Conservation (phyloP, 23 tunicate species). For the Oikopleura vanhoeffeni region DNA sequence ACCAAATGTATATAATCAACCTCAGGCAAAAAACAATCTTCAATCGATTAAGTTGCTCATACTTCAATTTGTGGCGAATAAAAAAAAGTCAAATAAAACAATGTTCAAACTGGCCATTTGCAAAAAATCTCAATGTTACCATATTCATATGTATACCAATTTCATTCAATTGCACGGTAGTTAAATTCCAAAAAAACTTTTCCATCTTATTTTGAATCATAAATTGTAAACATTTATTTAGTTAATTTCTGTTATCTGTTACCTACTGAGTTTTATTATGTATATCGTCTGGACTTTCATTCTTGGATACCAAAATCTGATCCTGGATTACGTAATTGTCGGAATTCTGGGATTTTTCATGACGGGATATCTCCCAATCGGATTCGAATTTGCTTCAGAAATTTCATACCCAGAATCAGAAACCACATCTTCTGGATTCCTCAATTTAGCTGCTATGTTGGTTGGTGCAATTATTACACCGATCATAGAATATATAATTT, state of each 20-base stretch:
- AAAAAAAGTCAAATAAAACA: too few species aligned
- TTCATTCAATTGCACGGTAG: too few species aligned
- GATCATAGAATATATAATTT: not conserved
- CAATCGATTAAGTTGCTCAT: too few species aligned
- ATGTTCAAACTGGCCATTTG: too few species aligned
- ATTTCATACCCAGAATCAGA: conserved; percentile 74
- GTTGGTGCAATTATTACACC: not conserved
- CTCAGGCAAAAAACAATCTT: too few species aligned
- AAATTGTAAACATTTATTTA: too few species aligned
- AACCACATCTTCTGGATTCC: conserved; percentile 77
- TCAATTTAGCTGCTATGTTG: conserved; percentile 75
- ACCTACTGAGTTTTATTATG: not conserved
- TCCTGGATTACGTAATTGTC: conserved; percentile 35
- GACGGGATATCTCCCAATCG: conserved; percentile 90
- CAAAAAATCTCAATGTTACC: too few species aligned
- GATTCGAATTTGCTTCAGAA: conserved; percentile 91
- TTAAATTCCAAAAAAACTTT: too few species aligned
- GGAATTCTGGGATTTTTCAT: conserved; percentile 82
- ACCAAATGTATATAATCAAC: too few species aligned
- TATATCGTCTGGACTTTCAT: conserved; percentile 49
- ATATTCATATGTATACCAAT: too few species aligned
- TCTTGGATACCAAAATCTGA: conserved; percentile 18
- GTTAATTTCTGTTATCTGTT: not conserved
- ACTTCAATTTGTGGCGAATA: too few species aligned
- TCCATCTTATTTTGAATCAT: too few species aligned